phyloP scores from a whole-genome alignment of 2,113 vertebrate genomes.

The Nycticebus coucang region DNA sequence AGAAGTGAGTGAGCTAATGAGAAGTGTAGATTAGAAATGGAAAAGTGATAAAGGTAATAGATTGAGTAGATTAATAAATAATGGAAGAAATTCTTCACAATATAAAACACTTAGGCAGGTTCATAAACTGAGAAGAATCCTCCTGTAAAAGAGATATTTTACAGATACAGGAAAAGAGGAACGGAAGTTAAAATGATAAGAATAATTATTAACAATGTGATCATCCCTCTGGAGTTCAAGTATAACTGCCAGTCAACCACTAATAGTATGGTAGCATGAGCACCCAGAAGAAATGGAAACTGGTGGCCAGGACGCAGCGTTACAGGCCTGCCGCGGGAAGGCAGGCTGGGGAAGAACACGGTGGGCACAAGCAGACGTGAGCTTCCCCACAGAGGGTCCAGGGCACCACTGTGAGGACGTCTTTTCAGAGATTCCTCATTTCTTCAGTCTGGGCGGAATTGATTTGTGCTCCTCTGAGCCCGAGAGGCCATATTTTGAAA shows the following conservation, averaged over 20 bases:
- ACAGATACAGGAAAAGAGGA: neutral
- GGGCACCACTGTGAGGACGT: neutral
- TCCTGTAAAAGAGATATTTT: neutral
- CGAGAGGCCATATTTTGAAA: neutral
- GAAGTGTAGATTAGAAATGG: neutral
- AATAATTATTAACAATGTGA: neutral
- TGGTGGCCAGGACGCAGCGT: neutral
- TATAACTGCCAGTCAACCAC: neutral
- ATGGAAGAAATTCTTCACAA: neutral
- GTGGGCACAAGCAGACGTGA: rapidly evolving
- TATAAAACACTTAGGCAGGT: neutral
- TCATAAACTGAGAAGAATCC: neutral
- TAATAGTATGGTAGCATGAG: neutral
- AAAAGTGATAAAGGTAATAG: neutral
- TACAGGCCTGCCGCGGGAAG: neutral
- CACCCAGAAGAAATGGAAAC: too few species aligned
- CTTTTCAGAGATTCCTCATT: neutral
- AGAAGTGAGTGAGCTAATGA: neutral
- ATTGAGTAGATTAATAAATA: neutral
- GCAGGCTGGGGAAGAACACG: rapidly evolving
- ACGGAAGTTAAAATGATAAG: neutral
- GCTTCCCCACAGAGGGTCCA: neutral
- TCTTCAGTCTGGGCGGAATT: neutral
- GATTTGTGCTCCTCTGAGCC: neutral
- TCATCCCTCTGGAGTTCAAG: neutral